These are phyloP conservation scores for Mythimna ferrago DNA, from an alignment of 2,888 invertebrate species.

Conservation along the genomic window DNA sequence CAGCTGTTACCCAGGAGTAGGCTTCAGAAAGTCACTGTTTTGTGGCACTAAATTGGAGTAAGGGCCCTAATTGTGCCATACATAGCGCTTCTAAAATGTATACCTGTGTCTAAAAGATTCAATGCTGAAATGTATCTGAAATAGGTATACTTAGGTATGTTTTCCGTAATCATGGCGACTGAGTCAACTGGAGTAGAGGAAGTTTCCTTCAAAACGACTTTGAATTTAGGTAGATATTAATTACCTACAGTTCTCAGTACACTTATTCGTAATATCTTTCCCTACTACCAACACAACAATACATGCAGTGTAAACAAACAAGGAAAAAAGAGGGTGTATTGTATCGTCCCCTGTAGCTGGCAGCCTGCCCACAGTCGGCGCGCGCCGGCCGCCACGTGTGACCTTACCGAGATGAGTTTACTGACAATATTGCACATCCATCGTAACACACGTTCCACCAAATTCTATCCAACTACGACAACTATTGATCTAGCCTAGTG, in stretches of 20 bases:
- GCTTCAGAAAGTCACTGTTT: too few species aligned
- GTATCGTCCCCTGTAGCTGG: conserved; percentile 77
- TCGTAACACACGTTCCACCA: conserved; percentile 44
- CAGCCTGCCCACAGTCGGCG: conserved; percentile 73
- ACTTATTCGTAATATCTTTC: conserved; percentile 48
- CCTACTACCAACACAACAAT: conserved; percentile 44
- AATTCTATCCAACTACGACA: conserved; percentile 37
- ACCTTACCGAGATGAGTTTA: conserved; percentile 74
- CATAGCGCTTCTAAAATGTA: too few species aligned
- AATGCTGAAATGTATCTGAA: too few species aligned
- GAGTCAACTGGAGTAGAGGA: too few species aligned
- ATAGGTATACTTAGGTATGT: too few species aligned
- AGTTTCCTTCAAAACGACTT: too few species aligned
- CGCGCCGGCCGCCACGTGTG: conserved; percentile 74
- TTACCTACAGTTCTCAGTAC: neutral
- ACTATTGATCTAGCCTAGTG: conserved; percentile 23
- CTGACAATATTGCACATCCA: conserved; percentile 71
- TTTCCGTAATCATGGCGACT: too few species aligned
- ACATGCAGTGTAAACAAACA: conserved; percentile 58
- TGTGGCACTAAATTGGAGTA: too few species aligned
- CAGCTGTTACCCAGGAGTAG: too few species aligned
- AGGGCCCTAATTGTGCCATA: too few species aligned
- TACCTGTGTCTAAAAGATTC: too few species aligned
- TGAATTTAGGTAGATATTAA: too few species aligned
- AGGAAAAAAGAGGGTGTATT: conserved; percentile 60